Percentiles rank a stretch among this genome's conserved stretches.
These are phyloP conservation scores for Drosophila cognata DNA, from an alignment of 2,888 invertebrate genomes.

Conservation along the genomic window DNA sequence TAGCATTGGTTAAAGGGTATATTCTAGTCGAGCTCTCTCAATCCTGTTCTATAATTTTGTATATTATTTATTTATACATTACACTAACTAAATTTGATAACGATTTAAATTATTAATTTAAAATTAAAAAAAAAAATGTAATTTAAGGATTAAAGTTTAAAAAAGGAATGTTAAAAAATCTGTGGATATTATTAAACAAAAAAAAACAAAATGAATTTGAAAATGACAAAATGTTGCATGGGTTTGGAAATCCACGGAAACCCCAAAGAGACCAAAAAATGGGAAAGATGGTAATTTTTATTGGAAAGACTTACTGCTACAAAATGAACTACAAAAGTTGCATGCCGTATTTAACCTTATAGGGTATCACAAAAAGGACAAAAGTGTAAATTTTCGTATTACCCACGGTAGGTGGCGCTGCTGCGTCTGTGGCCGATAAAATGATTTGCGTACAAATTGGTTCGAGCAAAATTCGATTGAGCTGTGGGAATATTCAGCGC, in stretches of 20 bases:
- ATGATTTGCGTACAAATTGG: conserved; percentile 83
- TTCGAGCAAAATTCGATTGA: conserved; percentile 80
- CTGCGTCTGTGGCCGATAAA: conserved; percentile 66
- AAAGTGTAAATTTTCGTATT: conserved; percentile 54
- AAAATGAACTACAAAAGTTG: not conserved
- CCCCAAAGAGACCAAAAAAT: not conserved
- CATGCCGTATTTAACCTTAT: not conserved
- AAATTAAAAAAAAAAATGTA: not conserved
- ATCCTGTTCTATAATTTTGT: not conserved
- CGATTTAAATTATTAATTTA: not conserved
- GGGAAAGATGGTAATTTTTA: not conserved
- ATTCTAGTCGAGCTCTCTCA: not conserved
- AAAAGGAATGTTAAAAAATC: not conserved
- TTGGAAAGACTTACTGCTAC: too few relatives aligned
- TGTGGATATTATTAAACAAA: too few relatives aligned
- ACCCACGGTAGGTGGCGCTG: conserved; percentile 50
- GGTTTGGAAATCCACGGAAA: not conserved
- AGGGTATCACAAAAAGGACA: conserved; percentile 43
- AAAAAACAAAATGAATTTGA: not conserved
- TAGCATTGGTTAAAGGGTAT: not conserved
- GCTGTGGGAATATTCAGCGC: conserved; percentile 76
- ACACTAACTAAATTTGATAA: not conserved
- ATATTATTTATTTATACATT: not conserved
- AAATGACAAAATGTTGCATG: too few relatives aligned
- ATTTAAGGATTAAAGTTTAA: not conserved